Evolutionary conservation across 2,113 vertebrate species (phyloP).

Genomic region (Leuciscus idus): DNA sequence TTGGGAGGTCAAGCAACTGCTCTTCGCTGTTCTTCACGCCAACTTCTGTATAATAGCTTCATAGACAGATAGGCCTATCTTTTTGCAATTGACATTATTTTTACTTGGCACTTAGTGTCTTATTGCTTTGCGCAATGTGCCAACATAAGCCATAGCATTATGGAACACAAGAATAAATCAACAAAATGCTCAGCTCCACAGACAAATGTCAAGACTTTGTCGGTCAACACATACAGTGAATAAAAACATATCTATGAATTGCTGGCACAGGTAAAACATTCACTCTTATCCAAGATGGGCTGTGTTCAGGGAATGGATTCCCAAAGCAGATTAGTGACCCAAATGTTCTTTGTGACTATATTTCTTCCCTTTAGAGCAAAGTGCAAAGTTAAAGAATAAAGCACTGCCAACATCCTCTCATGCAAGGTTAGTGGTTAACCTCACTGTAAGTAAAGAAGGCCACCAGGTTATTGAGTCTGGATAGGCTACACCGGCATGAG

Average conservation of each 20-base stretch:
- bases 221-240: constrained; percentile 31
- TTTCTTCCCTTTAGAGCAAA: constrained; percentile 12
- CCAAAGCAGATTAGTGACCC: neutral
- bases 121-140: neutral
- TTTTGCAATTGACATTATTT: constrained; percentile 26
- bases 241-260: constrained; percentile 27
- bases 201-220: constrained; percentile 35
- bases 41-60: constrained; percentile 33
- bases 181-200: constrained; percentile 29
- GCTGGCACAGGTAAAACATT: constrained; percentile 1
- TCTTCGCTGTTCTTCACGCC: constrained; percentile 6
- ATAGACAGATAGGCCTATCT: constrained; percentile 31
- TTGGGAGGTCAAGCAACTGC: constrained; percentile 13
- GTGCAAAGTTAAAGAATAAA: constrained; percentile 4
- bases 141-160: constrained; percentile 22
- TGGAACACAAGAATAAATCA: constrained; percentile 49
- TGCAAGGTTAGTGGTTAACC: constrained; percentile 29
- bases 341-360: constrained; percentile 29
- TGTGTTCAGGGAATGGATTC: constrained; percentile 23
- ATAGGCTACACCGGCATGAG: neutral
- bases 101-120: constrained; percentile 21
- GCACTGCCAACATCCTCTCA: constrained; percentile 14
- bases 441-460: constrained; percentile 32
- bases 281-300: constrained; percentile 9
- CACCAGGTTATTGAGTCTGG: constrained; percentile 1